phyloP scores from a whole-genome alignment of 2,113 vertebrate genomes.

The Spheniscus mendiculus region DNA sequence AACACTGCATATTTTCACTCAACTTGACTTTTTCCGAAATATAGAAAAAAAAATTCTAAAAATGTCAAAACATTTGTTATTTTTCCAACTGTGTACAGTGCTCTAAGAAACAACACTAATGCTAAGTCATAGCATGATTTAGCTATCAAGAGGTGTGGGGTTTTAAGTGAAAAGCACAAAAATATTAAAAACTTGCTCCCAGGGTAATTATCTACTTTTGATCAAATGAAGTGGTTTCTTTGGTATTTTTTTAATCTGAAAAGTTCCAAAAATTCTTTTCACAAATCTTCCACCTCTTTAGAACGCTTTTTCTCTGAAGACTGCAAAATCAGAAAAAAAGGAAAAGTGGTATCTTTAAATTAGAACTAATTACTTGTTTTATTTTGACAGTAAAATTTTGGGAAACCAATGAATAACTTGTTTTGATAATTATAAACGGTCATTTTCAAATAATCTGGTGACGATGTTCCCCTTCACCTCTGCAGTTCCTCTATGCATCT shows the following conservation, averaged over 20 bases:
- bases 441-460: background rate
- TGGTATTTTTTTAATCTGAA: background rate
- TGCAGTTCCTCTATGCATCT: background rate
- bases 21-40: background rate
- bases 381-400: background rate
- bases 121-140: background rate
- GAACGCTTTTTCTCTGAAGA: background rate
- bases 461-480: background rate
- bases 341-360: background rate
- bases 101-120: background rate
- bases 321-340: background rate
- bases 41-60: background rate
- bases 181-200: background rate
- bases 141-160: background rate
- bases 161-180: background rate
- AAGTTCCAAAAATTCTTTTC: background rate
- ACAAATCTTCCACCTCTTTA: background rate
- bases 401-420: background rate
- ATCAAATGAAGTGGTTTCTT: background rate
- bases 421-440: background rate
- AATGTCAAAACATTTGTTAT: background rate
- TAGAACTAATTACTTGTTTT: background rate
- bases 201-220: background rate
- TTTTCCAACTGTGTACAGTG: background rate
- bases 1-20: background rate